Percentiles rank a stretch among this genome's conserved stretches.
Conservation (phyloP, 2,113 vertebrate species). For the Garra rufa region DNA sequence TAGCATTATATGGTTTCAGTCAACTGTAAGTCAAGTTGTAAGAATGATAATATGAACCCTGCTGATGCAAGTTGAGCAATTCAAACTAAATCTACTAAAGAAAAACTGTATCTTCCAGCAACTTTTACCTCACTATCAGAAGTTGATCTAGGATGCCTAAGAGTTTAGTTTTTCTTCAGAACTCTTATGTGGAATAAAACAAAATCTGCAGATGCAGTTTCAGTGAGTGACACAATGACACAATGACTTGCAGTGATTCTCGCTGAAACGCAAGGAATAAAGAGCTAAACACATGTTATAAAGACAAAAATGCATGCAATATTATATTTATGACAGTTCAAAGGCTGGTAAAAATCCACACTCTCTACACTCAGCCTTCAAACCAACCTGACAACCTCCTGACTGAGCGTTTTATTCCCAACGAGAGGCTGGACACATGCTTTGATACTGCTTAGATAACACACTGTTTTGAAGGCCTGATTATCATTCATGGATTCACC, state of each 20-base stretch:
- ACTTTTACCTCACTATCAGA: not conserved
- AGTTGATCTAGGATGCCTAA: not conserved
- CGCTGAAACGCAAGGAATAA: not conserved
- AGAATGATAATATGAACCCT: not conserved
- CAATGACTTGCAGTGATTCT: slow-evolving; percentile 2
- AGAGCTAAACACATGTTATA: not conserved
- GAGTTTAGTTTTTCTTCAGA: slow-evolving; percentile 15
- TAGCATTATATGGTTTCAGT: not conserved
- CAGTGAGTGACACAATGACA: not conserved
- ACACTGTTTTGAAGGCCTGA: slow-evolving; percentile 18
- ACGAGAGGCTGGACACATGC: not conserved
- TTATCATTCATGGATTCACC: slow-evolving; percentile 37
- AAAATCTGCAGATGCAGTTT: not conserved
- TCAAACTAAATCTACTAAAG: not conserved
- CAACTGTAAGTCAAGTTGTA: not conserved
- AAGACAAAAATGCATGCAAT: not conserved
- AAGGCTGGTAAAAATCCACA: not conserved
- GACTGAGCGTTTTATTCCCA: not conserved
- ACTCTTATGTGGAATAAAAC: not conserved
- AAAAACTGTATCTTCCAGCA: not conserved
- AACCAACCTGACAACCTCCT: slow-evolving; percentile 17
- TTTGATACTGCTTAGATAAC: slow-evolving; percentile 15
- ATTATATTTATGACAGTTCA: not conserved
- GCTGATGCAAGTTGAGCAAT: not conserved
- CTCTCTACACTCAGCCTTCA: not conserved